Conservation (phyloP, 1,140 invertebrate species). For the Brachionus rubens region DNA sequence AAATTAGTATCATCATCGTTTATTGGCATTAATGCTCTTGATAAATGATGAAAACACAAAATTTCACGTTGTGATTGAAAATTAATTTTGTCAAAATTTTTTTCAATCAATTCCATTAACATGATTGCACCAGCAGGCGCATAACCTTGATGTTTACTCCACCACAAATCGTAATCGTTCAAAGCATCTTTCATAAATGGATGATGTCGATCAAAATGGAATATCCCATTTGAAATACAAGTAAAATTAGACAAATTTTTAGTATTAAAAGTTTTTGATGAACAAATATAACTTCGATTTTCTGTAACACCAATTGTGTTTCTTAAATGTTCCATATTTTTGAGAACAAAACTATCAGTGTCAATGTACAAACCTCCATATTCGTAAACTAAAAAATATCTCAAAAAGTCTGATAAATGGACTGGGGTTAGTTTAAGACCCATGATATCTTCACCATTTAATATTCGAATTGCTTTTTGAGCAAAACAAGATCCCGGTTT, state of each 20-base stretch:
- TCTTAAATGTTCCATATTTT: neutral
- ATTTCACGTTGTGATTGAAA: neutral
- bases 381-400: neutral
- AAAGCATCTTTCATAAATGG: slow-evolving; percentile 2
- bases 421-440: neutral
- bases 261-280: neutral
- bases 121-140: slow-evolving; percentile 1
- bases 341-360: neutral
- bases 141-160: slow-evolving; percentile 1
- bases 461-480: neutral
- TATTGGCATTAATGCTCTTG: neutral
- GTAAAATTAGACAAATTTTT: neutral
- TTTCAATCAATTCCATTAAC: neutral
- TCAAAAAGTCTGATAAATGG: slow-evolving; percentile 8
- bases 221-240: neutral
- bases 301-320: neutral
- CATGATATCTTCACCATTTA: neutral
- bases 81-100: neutral
- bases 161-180: neutral
- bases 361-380: neutral
- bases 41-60: neutral
- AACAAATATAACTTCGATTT: slow-evolving; percentile 3
- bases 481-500: neutral
- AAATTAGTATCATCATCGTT: neutral
- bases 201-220: slow-evolving; percentile 5